Base-by-base conservation (phyloP, 2,797 vertebrate genomes). In the Gadopsis bispinosus region DNA sequence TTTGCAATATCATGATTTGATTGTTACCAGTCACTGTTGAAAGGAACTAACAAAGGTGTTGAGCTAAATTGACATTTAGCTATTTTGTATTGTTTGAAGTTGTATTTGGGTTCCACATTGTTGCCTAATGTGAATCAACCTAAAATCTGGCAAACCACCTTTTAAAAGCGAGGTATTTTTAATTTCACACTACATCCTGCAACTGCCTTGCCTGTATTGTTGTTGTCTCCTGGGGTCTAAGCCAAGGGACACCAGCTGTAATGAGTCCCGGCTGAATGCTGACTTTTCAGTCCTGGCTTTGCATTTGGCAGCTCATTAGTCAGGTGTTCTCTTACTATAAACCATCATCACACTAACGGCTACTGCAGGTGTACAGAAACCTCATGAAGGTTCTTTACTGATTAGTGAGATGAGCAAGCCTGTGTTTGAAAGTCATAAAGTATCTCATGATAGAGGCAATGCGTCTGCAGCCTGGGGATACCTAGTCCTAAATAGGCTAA, bases 211-310 rank as follows among this genome's bases (percentile, higher is more conserved):
- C 54, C 70, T 76, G 72, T 88, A 78, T 86, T 80, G 86, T 73
- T 86, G 88, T 66, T 77, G 58, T 89, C 91, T 73, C 79, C 35
- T 0, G 69, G 58, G 85, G 80, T 84, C 68, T 80, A 56, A 89
- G 85, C 88, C 83, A 81, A 77, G 85, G 91, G 85, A 88, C 87
- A 84, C 69, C 50, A 83, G 79, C 79, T 93, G 91, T 95, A 95
- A 96, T 95, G 94, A 95, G 95, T 96, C 94, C 94, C 95, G 75
- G 73, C 85, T 94, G 95, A 94, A 88, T 55, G 62, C 82, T 91
- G 90, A 93, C 92, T 95, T 95, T 95, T 87, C 91, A 92, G 88
- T 88, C 86, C 74, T 83, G 65, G 84, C 87, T 91, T 79, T 86
- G 76, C 79, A 84, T 92, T 91, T 94, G 83, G 79, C 87, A 92